These are phyloP conservation scores for Odocoileus hemionus DNA, from an alignment of 2,113 vertebrate genomes.

Conservation along the genomic window DNA sequence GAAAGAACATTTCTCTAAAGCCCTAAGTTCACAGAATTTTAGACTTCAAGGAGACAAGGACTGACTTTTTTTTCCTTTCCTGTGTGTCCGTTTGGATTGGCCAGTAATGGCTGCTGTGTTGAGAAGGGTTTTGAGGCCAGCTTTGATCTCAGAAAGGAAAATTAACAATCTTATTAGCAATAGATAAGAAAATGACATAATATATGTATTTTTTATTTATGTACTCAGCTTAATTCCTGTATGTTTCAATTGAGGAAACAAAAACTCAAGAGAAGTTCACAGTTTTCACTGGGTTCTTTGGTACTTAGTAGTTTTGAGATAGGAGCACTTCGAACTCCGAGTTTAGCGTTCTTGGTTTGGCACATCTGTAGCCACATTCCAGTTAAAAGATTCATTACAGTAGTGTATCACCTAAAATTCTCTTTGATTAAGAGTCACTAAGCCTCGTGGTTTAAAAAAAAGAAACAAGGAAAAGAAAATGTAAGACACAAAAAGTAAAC, in stretches of 20 bases:
- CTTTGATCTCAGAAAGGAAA: background rate
- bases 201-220: background rate
- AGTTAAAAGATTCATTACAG: background rate
- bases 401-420: background rate
- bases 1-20: background rate
- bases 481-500: background rate
- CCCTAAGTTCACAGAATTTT: background rate
- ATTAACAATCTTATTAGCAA: background rate
- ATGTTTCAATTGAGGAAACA: background rate
- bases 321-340: background rate
- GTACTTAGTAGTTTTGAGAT: background rate
- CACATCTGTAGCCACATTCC: background rate
- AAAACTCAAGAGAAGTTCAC: background rate
- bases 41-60: background rate
- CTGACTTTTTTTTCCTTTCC: background rate
- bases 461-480: background rate
- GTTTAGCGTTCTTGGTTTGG: background rate
- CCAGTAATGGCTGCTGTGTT: background rate
- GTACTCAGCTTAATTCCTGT: background rate
- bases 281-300: background rate
- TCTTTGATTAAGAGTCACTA: background rate
- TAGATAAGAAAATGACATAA: background rate
- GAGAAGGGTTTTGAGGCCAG: background rate
- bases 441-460: background rate
- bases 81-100: background rate